Evolutionary conservation across 2,888 invertebrate genomes (phyloP).

Genomic region (Volucella inanis): DNA sequence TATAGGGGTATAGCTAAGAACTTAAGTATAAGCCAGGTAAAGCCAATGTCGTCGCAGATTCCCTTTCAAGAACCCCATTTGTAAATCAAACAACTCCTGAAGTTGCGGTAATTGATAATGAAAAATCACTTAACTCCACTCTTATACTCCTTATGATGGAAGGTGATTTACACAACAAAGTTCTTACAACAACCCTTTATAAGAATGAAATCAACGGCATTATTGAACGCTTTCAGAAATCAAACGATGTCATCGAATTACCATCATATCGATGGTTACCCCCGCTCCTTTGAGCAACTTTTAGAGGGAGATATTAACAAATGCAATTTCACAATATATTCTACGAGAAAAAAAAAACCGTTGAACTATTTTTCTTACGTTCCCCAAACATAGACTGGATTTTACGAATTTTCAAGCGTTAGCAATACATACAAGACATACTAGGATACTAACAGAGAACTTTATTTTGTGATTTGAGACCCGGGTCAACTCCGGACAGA

Average conservation of each 20-base stretch:
- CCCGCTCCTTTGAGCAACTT: no score
- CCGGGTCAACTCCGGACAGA: no score
- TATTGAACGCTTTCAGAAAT: constrained; percentile 42
- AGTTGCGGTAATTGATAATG: constrained; percentile 59
- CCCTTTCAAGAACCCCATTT: no score
- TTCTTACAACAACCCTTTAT: constrained; percentile 28
- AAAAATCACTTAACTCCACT: constrained; percentile 18
- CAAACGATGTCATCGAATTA: constrained; percentile 23
- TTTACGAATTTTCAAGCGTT: no score
- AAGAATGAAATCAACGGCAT: constrained; percentile 27
- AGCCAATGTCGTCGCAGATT: no score
- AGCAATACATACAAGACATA: no score
- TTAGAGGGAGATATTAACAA: neutral
- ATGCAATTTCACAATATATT: constrained; percentile 21
- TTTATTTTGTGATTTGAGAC: no score
- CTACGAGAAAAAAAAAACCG: constrained; percentile 49
- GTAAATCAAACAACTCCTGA: neutral
- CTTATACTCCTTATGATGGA: constrained; percentile 1
- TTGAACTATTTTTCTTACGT: constrained; percentile 27
- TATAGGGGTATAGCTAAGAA: no score
- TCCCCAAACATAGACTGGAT: no score
- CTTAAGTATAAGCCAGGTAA: no score
- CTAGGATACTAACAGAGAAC: no score
- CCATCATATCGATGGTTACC: no score
- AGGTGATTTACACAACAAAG: constrained; percentile 22